These are phyloP conservation scores for Phataginus tetradactyla DNA, from an alignment of 2,797 vertebrate species.

Conservation along the genomic window DNA sequence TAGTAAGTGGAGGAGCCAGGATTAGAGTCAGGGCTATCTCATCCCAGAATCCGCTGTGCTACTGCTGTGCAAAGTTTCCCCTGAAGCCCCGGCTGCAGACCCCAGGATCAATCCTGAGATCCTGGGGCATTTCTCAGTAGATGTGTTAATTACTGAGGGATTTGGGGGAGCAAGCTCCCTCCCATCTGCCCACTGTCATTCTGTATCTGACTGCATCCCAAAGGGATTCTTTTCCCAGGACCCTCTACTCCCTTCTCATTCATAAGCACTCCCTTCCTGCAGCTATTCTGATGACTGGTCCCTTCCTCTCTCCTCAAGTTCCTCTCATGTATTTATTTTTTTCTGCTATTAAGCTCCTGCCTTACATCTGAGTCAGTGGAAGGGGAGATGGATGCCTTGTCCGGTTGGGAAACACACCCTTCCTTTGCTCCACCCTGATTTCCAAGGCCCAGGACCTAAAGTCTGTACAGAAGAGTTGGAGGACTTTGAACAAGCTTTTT, in stretches of 20 bases:
- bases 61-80: neutral
- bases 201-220: neutral
- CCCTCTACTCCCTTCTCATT: constrained; percentile 40
- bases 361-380: constrained; percentile 62
- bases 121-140: neutral
- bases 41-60: neutral
- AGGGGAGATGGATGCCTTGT: constrained; percentile 45
- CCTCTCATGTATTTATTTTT: constrained; percentile 55
- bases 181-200: neutral
- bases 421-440: constrained; percentile 62
- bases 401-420: constrained; percentile 64
- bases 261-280: constrained; percentile 56
- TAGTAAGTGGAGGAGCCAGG: neutral
- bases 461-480: neutral
- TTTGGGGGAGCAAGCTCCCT: rapidly evolving
- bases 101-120: neutral
- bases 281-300: constrained; percentile 20
- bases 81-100: neutral
- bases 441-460: constrained; percentile 18
- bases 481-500: neutral
- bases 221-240: neutral
- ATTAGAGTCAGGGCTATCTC: neutral
- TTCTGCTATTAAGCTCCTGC: neutral
- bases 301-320: constrained; percentile 61
- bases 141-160: neutral